Conservation (phyloP, 1,140 invertebrate genomes). For the Drosophila insularis region DNA sequence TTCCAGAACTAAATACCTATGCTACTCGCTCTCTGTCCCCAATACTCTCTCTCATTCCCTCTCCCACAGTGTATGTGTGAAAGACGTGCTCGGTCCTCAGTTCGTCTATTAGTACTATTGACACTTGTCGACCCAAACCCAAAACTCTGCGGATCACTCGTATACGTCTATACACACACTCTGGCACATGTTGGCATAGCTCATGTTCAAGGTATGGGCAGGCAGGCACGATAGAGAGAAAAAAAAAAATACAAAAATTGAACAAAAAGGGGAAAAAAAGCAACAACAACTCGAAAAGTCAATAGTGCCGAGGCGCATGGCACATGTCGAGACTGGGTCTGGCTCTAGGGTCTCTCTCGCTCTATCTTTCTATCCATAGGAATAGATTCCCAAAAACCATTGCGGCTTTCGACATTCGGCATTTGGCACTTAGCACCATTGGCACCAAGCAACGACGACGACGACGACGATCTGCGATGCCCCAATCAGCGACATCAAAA, state of each 20-base stretch:
- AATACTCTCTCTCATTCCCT: not conserved
- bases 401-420: slow-evolving; percentile 67
- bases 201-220: slow-evolving; percentile 39
- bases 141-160: slow-evolving; percentile 61
- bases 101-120: slow-evolving; percentile 77
- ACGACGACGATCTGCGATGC: not conserved
- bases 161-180: slow-evolving; percentile 36
- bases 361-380: not conserved
- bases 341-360: slow-evolving; percentile 4
- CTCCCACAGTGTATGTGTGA: slow-evolving; percentile 19
- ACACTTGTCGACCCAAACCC: slow-evolving; percentile 71
- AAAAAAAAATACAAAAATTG: slow-evolving; percentile 19
- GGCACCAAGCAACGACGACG: slow-evolving; percentile 70
- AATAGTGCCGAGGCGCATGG: slow-evolving; percentile 68
- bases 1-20: slow-evolving; percentile 40
- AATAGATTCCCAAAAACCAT: not conserved
- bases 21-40: not conserved
- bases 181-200: slow-evolving; percentile 19
- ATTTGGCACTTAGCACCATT: slow-evolving; percentile 79
- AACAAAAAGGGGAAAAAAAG: slow-evolving; percentile 23
- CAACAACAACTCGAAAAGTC: slow-evolving; percentile 66
- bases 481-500: slow-evolving; percentile 57
- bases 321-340: slow-evolving; percentile 54
- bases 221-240: slow-evolving; percentile 19
- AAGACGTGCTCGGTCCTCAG: slow-evolving; percentile 47